Conservation (phyloP, 1,140 invertebrate genomes). For the Bombus pyrosoma region DNA sequence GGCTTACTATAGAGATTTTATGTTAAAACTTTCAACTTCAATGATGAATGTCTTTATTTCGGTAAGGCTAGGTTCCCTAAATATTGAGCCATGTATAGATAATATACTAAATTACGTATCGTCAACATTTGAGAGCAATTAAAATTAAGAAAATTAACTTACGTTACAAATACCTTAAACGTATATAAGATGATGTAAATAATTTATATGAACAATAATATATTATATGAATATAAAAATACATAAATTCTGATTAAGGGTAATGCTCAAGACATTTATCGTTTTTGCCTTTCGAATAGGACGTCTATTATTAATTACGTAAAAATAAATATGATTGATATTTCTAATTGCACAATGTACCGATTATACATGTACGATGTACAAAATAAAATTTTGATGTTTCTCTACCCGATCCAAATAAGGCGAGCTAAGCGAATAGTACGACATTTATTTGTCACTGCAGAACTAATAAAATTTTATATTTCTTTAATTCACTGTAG, state of each 20-base stretch:
- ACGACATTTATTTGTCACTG: too few relatives aligned
- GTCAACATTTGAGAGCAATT: too few relatives aligned
- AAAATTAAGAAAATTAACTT: too few relatives aligned
- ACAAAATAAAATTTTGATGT: constrained; percentile 18
- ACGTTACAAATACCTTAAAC: too few relatives aligned
- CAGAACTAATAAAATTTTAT: not conserved
- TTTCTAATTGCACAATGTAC: constrained; percentile 25
- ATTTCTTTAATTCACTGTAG: too few relatives aligned
- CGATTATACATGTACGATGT: not conserved
- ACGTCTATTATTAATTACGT: constrained; percentile 19
- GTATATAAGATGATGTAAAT: not conserved
- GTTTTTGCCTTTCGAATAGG: not conserved
- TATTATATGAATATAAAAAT: not conserved
- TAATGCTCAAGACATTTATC: not conserved
- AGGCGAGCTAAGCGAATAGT: not conserved
- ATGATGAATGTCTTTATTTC: too few relatives aligned
- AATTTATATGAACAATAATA: not conserved
- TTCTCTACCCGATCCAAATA: not conserved
- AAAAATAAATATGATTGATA: constrained; percentile 42
- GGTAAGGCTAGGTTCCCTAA: too few relatives aligned
- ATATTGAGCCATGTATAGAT: too few relatives aligned
- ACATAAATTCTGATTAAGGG: not conserved
- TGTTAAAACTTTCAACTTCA: too few relatives aligned
- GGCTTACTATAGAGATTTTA: too few relatives aligned
- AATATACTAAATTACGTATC: too few relatives aligned